Evolutionary conservation across 2,113 vertebrate species (phyloP), one percentile per base, ranked within the genome.

Genomic region (Phalacrocorax aristotelis): DNA sequence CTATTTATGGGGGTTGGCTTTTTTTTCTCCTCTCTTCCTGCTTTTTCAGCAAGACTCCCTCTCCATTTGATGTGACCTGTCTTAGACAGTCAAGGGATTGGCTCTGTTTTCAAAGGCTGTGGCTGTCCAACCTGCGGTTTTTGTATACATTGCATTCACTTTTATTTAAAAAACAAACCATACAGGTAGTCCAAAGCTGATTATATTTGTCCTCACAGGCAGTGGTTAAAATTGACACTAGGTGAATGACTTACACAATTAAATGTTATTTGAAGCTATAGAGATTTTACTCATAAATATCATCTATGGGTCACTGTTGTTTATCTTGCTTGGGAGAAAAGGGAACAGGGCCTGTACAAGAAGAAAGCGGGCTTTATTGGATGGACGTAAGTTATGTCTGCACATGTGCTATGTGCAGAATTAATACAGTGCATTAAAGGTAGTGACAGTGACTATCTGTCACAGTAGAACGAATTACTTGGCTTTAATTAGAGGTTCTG

Each of bases 381-480:
- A 17, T 40, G 19, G 46, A 22, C 0, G 0, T 14, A 20, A 68
- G 32, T 57, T 22, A 64, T 18, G 78, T 54, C 83, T 66, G 66
- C 8, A 17, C 26, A 61, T 83, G 66, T 82, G 80, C 69, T 42
- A 61, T 34, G 46, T 68, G 82, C 70, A 89, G 82, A 44, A 23
- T 77, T 93, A 93, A 81, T 55, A 42, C 60, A 81, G 52, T 77
- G 83, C 75, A 36, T 71, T 83, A 89, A 91, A 96, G 80, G 90
- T 90, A 89, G 61, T 65, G 76, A 57, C 74, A 90, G 83, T 81
- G 91, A 58, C 69, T 95, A 57, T 94, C 75, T 83, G 58, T 94
- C 87, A 91, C 48, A 77, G 70, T 65, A 65, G 40, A 97, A 97
- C 90, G 93, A 95, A 84, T 93, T 96, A 70, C 83, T 95, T 97